Base-by-base conservation (phyloP, 2,113 vertebrate species). In the Siniperca knerii region DNA sequence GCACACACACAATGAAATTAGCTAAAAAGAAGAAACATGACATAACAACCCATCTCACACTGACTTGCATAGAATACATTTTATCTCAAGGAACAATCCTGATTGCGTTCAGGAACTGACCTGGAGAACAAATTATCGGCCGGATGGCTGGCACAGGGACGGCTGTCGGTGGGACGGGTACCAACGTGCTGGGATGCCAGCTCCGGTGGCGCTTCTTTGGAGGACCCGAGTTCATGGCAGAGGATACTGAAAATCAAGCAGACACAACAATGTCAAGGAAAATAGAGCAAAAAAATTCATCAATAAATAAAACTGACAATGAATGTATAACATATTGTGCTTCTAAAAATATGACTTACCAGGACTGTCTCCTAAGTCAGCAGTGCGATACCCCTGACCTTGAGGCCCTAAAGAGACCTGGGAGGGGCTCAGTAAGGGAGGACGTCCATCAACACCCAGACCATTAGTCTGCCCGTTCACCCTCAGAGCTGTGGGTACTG, bases 141-240 rank as follows among this genome's bases (percentile, higher is more conserved):
- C 96, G 96, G 75, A 97, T 86, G 12, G 97, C 90, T 44, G 98
- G 97, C 60, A 97, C 96, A 58, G 98, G 96, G 58, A 96, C 95
- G 1, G 96, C 95, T 18, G 96, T 94, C 6, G 94, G 94, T 48
- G 97, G 94, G 60, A 97, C 93, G 0, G 97, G 94, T 37, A 97
- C 92, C 66, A 97, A 91, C 0, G 98, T 92, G n/a, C 93, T 96
- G 61, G 97, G 97, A 87, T 97, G 97, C 98, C 98, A 99, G 85
- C 98, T 97, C 40, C 98, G 96, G 90, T 99, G 98, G 2, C 98
- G 96, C 90, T 99, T 99, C 95, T 99, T 99, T 33, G 98, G 98
- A 62, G 98, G 98, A 6, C 97, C 98, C 8, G 97, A 97, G 93
- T 92, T 96, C 95, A 99, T 96, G 42, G 96, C 93, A 66, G 96